phyloP scores from a whole-genome alignment of 2,888 invertebrate species.

The Capitulum mitella region DNA sequence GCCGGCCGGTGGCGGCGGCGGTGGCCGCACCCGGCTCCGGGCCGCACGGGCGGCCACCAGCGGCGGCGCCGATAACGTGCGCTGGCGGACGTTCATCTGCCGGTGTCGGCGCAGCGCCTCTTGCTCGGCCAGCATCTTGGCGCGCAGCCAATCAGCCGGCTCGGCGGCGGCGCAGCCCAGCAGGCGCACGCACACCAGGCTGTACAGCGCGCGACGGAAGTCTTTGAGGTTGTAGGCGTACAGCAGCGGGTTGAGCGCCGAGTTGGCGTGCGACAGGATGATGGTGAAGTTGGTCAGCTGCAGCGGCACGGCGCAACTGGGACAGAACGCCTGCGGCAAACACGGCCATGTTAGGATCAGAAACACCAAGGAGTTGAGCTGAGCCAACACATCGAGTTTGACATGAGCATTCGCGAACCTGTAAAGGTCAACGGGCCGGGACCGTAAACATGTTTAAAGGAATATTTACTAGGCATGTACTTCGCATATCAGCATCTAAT shows the following conservation, averaged over 20 bases:
- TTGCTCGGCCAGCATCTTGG: not conserved
- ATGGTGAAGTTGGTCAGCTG: constrained; percentile 71
- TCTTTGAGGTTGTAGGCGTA: constrained; percentile 89
- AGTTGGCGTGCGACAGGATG: constrained; percentile 86
- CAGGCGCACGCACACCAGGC: constrained; percentile 50
- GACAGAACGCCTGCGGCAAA: constrained; percentile 60
- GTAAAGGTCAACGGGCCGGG: too few relatives aligned
- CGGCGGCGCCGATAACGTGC: not conserved
- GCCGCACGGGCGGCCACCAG: not conserved
- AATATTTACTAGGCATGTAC: too few relatives aligned
- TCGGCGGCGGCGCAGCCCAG: constrained; percentile 33
- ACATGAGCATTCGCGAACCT: too few relatives aligned
- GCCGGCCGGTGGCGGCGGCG: not conserved
- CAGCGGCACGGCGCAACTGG: constrained; percentile 59
- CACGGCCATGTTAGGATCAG: too few relatives aligned
- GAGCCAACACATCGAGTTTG: too few relatives aligned
- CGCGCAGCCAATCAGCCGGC: constrained; percentile 54
- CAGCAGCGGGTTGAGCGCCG: constrained; percentile 82
- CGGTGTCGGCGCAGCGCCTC: not conserved
- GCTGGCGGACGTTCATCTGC: not conserved
- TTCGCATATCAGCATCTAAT: too few relatives aligned
- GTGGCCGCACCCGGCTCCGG: not conserved
- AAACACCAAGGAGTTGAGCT: too few relatives aligned
- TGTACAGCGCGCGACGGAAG: constrained; percentile 70
- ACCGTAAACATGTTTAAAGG: too few relatives aligned